Percentiles rank a stretch among this genome's conserved stretches.
Conservation (phyloP, 2,797 vertebrate species). For the Sebastes trivittatus region DNA sequence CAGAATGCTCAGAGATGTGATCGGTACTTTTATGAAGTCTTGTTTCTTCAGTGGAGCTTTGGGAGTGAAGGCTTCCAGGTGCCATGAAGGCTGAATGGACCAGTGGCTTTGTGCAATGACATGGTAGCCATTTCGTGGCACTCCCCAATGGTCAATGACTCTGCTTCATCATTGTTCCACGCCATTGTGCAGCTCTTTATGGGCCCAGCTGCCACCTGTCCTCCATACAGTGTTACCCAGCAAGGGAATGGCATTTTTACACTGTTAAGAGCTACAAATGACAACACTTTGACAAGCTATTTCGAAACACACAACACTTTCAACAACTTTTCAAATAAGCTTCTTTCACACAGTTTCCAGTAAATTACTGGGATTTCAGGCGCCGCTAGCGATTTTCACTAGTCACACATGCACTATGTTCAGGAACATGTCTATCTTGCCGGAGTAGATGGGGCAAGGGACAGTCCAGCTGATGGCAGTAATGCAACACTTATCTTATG, state of each 20-base stretch:
- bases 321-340: slow-evolving; percentile 12
- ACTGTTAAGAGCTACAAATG: slow-evolving; percentile 53
- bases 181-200: slow-evolving; percentile 80
- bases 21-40: slow-evolving; percentile 42
- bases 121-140: slow-evolving; percentile 73
- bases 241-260: slow-evolving; percentile 63
- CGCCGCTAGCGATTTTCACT: background rate
- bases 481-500: background rate
- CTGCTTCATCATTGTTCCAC: slow-evolving; percentile 81
- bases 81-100: slow-evolving; percentile 78
- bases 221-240: slow-evolving; percentile 70
- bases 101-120: slow-evolving; percentile 78
- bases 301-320: slow-evolving; percentile 27
- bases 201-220: slow-evolving; percentile 81
- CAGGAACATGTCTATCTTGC: background rate
- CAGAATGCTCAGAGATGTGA: slow-evolving; percentile 14
- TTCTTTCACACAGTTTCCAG: background rate
- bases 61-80: slow-evolving; percentile 69
- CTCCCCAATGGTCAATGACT: slow-evolving; percentile 78
- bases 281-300: slow-evolving; percentile 62
- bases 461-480: background rate
- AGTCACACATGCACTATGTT: background rate
- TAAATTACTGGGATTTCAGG: background rate
- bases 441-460: background rate
- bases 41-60: slow-evolving; percentile 60